These are phyloP conservation scores for Tetramorium parvispinum DNA, from an alignment of 1,140 invertebrate species.

Conservation along the genomic window DNA sequence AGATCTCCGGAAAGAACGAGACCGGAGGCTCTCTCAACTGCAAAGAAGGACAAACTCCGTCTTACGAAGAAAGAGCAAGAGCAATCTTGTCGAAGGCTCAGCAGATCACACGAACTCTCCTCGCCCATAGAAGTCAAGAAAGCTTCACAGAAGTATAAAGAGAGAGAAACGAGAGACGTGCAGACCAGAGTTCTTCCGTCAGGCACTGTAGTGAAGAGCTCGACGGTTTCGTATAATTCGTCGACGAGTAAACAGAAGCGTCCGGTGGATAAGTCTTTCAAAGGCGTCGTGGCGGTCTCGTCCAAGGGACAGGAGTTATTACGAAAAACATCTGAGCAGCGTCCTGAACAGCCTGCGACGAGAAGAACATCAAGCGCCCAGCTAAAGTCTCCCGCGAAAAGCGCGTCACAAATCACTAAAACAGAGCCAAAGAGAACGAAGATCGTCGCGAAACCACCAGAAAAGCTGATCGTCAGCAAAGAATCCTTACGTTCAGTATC, in stretches of 20 bases:
- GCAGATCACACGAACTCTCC: slow-evolving; percentile 86
- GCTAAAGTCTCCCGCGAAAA: slow-evolving; percentile 26
- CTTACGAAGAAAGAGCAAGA: slow-evolving; percentile 77
- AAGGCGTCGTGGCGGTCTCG: slow-evolving; percentile 84
- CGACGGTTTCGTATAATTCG: slow-evolving; percentile 81
- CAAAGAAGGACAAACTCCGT: slow-evolving; percentile 62
- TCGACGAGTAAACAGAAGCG: slow-evolving; percentile 66
- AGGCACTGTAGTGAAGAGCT: slow-evolving; percentile 82
- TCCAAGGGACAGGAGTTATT: slow-evolving; percentile 84
- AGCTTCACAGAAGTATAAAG: slow-evolving; percentile 84
- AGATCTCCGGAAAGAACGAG: slow-evolving; percentile 24
- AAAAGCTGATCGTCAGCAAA: slow-evolving; percentile 45
- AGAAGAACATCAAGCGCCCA: slow-evolving; percentile 42
- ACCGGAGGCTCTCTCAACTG: neutral
- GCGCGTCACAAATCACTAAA: neutral
- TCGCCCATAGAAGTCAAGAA: slow-evolving; percentile 88
- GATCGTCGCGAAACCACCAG: neutral
- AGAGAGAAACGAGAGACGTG: slow-evolving; percentile 67
- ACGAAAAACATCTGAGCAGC: slow-evolving; percentile 67
- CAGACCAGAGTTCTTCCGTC: slow-evolving; percentile 65
- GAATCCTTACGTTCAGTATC: slow-evolving; percentile 51
- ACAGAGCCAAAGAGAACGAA: slow-evolving; percentile 29
- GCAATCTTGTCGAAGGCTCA: slow-evolving; percentile 78
- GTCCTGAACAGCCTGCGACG: neutral
- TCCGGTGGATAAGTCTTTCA: slow-evolving; percentile 83